A percentile compares a stretch with the other conserved stretches of the same genome.
Conservation (phyloP, 2,113 vertebrate species). For the Hippocampus guttulatus region DNA sequence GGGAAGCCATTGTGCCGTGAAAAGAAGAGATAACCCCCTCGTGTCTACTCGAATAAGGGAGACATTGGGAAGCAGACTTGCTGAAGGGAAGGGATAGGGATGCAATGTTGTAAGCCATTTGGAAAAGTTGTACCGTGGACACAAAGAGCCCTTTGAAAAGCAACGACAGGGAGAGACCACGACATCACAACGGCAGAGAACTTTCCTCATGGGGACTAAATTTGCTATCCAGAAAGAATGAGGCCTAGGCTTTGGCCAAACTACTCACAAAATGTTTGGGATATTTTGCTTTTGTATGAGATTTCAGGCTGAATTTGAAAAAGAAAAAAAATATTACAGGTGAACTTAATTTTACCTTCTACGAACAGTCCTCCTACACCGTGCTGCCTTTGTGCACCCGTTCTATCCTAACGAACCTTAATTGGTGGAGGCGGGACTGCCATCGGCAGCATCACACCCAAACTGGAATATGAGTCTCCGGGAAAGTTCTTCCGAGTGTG, state of each 20-base stretch:
- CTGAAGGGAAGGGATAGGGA: conserved; percentile 20
- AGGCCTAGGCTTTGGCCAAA: conserved; percentile 4
- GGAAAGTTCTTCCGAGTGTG: too few species aligned
- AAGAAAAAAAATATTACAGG: neutral
- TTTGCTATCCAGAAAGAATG: conserved; percentile 1
- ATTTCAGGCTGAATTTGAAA: neutral
- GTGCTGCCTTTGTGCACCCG: too few species aligned
- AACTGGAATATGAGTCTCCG: too few species aligned
- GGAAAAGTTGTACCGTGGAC: conserved; percentile 48
- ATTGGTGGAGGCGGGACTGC: too few species aligned
- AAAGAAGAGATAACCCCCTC: conserved; percentile 32
- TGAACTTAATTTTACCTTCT: neutral
- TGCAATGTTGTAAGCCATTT: conserved; percentile 49
- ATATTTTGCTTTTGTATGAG: neutral
- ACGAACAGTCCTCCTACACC: neutral
- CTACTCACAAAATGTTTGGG: neutral
- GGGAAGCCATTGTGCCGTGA: conserved; percentile 46
- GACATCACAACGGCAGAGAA: conserved; percentile 61
- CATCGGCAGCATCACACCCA: too few species aligned
- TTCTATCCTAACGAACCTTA: too few species aligned
- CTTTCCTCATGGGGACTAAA: neutral
- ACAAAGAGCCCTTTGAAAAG: conserved; percentile 78
- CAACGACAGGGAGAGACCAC: conserved; percentile 35
- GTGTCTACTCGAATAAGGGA: conserved; percentile 19
- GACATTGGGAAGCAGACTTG: conserved; percentile 35